Evolutionary conservation across 2,797 vertebrate species (phyloP), one percentile per base, ranked within the genome.

Genomic region (Lagocephalus sceleratus): DNA sequence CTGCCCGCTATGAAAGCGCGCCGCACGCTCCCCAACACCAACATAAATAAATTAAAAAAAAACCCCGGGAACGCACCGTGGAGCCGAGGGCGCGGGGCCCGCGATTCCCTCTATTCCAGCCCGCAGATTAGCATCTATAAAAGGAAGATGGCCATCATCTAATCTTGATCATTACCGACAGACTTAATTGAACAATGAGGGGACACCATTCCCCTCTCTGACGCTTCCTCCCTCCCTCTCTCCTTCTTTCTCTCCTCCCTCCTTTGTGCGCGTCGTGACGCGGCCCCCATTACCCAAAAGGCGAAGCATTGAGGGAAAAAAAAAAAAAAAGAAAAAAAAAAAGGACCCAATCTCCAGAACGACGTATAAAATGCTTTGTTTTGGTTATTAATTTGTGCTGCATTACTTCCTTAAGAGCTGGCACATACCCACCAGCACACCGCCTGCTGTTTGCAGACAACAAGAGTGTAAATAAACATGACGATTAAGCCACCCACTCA

Each of bases 121-220:
- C 78, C 73, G 63, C 76, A 78, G 77, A 89, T 84, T 78, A 72
- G 68, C 77, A 82, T 86, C 85, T 84, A 79, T 82, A 81, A 87
- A 85, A 86, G 79, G 81, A 85, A 85, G 81, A 84, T 72, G 75
- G 81, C 80, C 81, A 85, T 87, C 87, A 86, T 87, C 86, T 88
- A 84, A 85, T 86, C 86, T 85, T 90, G 87, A 89, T 89, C 87
- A 88, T 89, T 88, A 84, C 85, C 72, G 85, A 87, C 87, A 84
- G 87, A 83, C 87, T 89, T 91, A 94, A 94, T 93, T 94, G 92
- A 93, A 91, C 89, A 91, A 90, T 94, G 93, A 94, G 91, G 92
- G 91, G 90, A 94, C 92, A 91, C 92, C 92, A 92, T 91, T 91
- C 91, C 91, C 90, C 75, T 78, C 70, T 76, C 70, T 69, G 66